Percentiles rank a stretch among this genome's conserved stretches.
These are phyloP conservation scores for Macrobrachium nipponense DNA, from an alignment of 1,140 invertebrate species.

Conservation along the genomic window DNA sequence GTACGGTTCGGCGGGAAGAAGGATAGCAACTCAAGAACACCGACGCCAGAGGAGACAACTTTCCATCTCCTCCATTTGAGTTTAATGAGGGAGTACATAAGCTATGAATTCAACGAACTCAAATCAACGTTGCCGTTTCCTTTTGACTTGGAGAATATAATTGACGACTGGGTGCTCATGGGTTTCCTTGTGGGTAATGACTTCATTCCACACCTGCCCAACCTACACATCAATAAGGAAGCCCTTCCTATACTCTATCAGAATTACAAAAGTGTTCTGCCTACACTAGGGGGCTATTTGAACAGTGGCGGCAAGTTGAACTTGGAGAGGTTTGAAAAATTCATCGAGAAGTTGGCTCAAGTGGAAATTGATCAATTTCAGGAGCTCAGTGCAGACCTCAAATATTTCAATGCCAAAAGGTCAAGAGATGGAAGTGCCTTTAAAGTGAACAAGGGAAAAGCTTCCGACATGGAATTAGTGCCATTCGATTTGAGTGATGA, in stretches of 20 bases:
- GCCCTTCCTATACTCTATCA: conserved; percentile 88
- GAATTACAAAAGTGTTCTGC: conserved; percentile 88
- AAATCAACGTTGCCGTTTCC: conserved; percentile 78
- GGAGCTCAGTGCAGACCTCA: conserved; percentile 86
- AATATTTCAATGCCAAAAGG: conserved; percentile 78
- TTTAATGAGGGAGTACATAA: conserved; percentile 91
- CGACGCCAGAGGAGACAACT: conserved; percentile 86
- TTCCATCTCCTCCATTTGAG: conserved; percentile 94
- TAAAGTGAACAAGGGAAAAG: conserved; percentile 50
- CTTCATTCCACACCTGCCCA: conserved; percentile 94
- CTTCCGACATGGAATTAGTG: conserved; percentile 20
- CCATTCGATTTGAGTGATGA: conserved; percentile 52
- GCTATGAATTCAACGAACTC: conserved; percentile 87
- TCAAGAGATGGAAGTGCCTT: conserved; percentile 39
- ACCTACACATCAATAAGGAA: conserved; percentile 92
- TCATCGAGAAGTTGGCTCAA: conserved; percentile 81
- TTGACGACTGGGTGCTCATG: conserved; percentile 72
- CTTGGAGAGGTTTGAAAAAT: conserved; percentile 86
- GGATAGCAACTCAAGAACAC: conserved; percentile 64
- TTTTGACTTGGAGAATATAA: conserved; percentile 78
- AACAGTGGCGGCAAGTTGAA: conserved; percentile 91
- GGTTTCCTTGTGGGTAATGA: conserved; percentile 97
- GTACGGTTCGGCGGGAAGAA: conserved; percentile 68
- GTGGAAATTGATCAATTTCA: conserved; percentile 88
- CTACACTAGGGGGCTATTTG: conserved; percentile 90